Percentiles rank a stretch among this genome's conserved stretches.
phyloP scores from a whole-genome alignment of 1,140 invertebrate species.

The Mizuhopecten yessoensis region DNA sequence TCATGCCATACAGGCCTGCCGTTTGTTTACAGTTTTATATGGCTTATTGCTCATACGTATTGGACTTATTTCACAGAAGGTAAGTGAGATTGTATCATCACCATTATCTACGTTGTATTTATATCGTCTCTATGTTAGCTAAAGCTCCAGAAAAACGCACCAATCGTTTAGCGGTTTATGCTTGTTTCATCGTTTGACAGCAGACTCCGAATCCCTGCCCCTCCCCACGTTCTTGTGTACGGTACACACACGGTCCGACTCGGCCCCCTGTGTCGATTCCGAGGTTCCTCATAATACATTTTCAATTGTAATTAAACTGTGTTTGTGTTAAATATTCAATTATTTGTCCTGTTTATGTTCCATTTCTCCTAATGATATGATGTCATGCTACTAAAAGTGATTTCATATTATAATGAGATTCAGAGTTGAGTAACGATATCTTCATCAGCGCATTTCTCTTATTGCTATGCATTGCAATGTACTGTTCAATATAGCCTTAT shows the following conservation, averaged over 20 bases:
- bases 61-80: constrained; percentile 38
- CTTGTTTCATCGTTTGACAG: background rate
- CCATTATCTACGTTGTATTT: background rate
- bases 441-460: background rate
- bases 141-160: background rate
- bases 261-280: background rate
- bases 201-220: constrained; percentile 21
- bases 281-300: background rate
- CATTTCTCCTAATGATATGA: constrained; percentile 21
- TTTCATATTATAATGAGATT: constrained; percentile 40
- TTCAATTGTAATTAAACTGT: background rate
- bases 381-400: constrained; percentile 38
- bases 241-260: background rate
- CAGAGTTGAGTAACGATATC: background rate
- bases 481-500: too few relatives aligned
- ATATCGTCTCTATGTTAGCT: background rate
- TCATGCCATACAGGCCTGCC: background rate
- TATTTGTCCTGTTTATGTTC: background rate
- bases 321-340: background rate
- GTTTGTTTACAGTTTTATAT: constrained; percentile 40
- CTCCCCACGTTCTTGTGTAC: background rate
- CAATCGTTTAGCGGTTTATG: constrained; percentile 3
- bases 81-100: background rate
- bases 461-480: background rate
- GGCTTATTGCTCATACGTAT: background rate